Evolutionary conservation across 2,888 invertebrate genomes (phyloP).

Genomic region (Netelia inedita): DNA sequence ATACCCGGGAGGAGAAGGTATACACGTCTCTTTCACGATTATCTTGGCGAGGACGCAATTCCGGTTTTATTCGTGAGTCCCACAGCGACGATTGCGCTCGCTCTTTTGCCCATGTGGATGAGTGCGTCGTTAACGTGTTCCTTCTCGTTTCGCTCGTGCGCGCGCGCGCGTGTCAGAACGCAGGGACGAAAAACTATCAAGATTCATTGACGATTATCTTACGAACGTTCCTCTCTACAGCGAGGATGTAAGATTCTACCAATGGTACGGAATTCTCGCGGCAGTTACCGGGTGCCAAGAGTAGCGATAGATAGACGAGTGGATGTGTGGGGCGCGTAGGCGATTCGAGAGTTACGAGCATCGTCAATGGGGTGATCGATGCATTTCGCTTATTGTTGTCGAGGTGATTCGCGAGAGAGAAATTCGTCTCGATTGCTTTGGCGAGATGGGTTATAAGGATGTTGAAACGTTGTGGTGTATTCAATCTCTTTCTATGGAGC

Average conservation of each 20-base stretch:
- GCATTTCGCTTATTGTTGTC: conserved; percentile 35
- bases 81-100: conserved; percentile 75
- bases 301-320: neutral
- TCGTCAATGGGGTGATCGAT: conserved; percentile 29
- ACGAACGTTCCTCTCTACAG: conserved; percentile 45
- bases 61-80: conserved; percentile 69
- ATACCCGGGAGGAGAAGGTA: conserved; percentile 21
- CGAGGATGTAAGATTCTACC: conserved; percentile 32
- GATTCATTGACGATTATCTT: conserved; percentile 67
- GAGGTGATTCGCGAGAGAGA: conserved; percentile 1
- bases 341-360: conserved; percentile 33
- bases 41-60: conserved; percentile 75
- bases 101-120: conserved; percentile 64
- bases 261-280: conserved; percentile 30
- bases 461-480: no score
- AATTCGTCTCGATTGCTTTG: conserved; percentile 22
- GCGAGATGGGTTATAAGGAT: no score
- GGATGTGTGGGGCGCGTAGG: neutral
- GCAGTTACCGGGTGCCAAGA: conserved; percentile 18
- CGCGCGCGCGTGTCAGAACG: conserved; percentile 32
- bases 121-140: conserved; percentile 60
- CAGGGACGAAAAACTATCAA: conserved; percentile 50
- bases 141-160: conserved; percentile 3
- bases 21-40: conserved; percentile 51
- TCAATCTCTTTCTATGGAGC: no score